Conservation (phyloP, 2,797 vertebrate species). For the Pseudocheirus occidentalis region DNA sequence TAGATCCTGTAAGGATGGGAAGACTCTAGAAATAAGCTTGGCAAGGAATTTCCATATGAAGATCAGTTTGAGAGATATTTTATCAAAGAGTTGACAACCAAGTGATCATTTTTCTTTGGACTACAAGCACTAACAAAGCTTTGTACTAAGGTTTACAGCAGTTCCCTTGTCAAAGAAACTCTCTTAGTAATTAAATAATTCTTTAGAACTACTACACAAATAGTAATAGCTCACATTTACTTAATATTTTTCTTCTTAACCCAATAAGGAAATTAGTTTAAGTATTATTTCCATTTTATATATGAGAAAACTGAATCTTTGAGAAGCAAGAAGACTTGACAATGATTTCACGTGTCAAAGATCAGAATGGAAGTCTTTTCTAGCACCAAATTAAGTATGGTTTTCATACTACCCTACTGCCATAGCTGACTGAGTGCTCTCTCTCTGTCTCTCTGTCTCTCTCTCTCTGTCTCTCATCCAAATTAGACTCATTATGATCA, state of each 20-base stretch:
- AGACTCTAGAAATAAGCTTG: not conserved
- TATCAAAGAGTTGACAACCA: not conserved
- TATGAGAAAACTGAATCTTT: not conserved
- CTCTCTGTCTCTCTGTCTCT: too few relatives aligned
- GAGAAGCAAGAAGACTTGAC: not conserved
- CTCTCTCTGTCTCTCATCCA: too few relatives aligned
- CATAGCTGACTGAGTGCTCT: not conserved
- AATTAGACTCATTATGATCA: not conserved
- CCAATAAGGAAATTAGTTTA: not conserved
- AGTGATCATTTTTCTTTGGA: not conserved
- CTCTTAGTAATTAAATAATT: not conserved
- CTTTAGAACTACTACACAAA: not conserved
- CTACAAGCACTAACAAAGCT: not conserved
- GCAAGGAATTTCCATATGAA: not conserved
- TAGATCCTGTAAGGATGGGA: not conserved
- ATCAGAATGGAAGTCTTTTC: not conserved
- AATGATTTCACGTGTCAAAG: not conserved
- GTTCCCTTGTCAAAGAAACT: not conserved
- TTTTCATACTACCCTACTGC: not conserved
- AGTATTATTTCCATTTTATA: not conserved
- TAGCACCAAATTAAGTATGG: not conserved
- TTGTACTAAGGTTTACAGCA: not conserved
- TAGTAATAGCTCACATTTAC: not conserved
- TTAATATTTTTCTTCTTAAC: not conserved
- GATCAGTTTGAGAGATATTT: not conserved